Evolutionary conservation across 2,888 invertebrate genomes (phyloP).

Genomic region (Ypsolopha scabrella): DNA sequence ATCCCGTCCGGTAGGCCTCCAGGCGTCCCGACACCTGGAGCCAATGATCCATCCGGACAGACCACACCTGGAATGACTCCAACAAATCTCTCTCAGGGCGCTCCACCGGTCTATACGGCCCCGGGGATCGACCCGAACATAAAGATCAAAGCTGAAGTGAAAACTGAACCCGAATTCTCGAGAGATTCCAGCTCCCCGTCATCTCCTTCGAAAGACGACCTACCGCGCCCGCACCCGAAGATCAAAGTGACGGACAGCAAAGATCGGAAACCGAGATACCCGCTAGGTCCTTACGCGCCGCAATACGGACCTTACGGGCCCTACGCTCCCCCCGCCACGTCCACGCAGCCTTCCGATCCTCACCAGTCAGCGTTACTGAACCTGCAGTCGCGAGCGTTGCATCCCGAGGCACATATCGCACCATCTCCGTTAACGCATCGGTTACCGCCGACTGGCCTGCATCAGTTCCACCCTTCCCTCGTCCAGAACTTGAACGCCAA

Average conservation of each 20-base stretch:
- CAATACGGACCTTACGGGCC: conserved; percentile 58
- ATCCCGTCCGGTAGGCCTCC: too few relatives aligned
- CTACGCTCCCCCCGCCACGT: conserved; percentile 36
- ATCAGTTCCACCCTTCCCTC: conserved; percentile 6
- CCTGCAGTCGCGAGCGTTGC: conserved; percentile 3
- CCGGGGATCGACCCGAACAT: conserved; percentile 13
- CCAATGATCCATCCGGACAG: too few relatives aligned
- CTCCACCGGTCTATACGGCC: neutral
- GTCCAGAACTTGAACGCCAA: neutral
- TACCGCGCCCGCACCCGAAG: conserved; percentile 48
- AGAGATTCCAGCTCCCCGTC: conserved; percentile 40
- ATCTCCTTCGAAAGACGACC: conserved; percentile 24
- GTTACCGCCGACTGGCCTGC: conserved; percentile 11
- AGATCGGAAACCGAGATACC: conserved; percentile 47
- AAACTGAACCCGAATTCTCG: conserved; percentile 39
- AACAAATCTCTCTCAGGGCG: too few relatives aligned
- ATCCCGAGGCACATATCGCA: too few relatives aligned
- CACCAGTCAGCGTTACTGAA: neutral
- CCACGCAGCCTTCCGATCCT: conserved; percentile 9
- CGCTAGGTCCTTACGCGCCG: conserved; percentile 61
- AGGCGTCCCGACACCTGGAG: too few relatives aligned
- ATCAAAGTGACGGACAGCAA: conserved; percentile 61
- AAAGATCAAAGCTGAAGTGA: conserved; percentile 57
- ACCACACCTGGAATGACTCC: too few relatives aligned
- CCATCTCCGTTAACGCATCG: conserved; percentile 2